Evolutionary conservation across 1,140 invertebrate genomes (phyloP).

Genomic region (Neodiprion lecontei): DNA sequence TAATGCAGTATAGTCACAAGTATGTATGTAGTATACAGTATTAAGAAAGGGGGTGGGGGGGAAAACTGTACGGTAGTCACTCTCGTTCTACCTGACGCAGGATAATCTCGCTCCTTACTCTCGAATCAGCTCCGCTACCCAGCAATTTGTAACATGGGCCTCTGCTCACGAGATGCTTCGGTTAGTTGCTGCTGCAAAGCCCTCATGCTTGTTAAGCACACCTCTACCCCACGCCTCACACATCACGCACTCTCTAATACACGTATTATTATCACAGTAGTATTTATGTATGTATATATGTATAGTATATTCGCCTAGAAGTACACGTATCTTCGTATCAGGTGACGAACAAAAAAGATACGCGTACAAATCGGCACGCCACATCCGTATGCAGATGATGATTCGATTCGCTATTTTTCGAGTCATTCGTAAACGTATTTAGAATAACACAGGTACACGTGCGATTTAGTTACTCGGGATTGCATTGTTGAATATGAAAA

Average conservation of each 20-base stretch:
- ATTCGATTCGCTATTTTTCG: too few species aligned
- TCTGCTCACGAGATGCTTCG: too few species aligned
- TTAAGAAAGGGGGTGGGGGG: conserved; percentile 31
- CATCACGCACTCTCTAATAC: not conserved
- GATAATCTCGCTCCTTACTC: too few species aligned
- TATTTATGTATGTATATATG: not conserved
- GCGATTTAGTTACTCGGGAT: too few species aligned
- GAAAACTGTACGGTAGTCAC: conserved; percentile 7
- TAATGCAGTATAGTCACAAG: conserved; percentile 32
- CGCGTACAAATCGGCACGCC: not conserved
- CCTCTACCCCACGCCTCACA: not conserved
- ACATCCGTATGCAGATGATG: not conserved
- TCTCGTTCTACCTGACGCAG: too few species aligned
- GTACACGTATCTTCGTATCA: not conserved
- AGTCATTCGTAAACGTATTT: too few species aligned
- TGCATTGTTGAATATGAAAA: too few species aligned
- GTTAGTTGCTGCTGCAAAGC: not conserved
- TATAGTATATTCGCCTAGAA: not conserved
- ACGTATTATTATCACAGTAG: not conserved
- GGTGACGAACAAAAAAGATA: not conserved
- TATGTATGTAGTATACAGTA: conserved; percentile 37
- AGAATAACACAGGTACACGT: too few species aligned
- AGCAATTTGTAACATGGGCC: too few species aligned
- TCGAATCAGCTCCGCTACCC: too few species aligned
- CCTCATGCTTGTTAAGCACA: not conserved